Conservation (phyloP, 2,797 vertebrate species). For the Percopsis omiscomaycus region DNA sequence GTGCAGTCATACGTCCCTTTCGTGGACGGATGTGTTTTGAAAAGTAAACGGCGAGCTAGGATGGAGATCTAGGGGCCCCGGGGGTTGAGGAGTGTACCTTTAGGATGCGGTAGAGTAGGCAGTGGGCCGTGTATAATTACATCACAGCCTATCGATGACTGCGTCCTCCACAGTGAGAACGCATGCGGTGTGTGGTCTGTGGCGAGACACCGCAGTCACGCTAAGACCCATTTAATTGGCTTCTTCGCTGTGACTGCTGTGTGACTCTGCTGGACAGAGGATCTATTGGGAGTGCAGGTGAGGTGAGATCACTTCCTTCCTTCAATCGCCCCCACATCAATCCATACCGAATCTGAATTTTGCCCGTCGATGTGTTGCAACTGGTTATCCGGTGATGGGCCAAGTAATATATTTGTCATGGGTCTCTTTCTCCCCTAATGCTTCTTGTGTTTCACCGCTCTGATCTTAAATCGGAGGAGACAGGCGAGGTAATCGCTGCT, state of each 20-base stretch:
- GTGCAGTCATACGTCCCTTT: too few relatives aligned
- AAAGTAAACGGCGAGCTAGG: too few relatives aligned
- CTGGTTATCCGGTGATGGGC: constrained; percentile 1
- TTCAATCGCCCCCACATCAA: constrained; percentile 23
- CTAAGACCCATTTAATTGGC: constrained; percentile 32
- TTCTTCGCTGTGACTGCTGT: constrained; percentile 39
- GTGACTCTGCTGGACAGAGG: not conserved
- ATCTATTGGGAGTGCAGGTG: not conserved
- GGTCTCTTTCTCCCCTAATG: constrained; percentile 14
- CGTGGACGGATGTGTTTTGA: too few relatives aligned
- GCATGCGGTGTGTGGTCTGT: constrained; percentile 24
- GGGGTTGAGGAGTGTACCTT: too few relatives aligned
- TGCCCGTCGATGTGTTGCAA: constrained; percentile 1
- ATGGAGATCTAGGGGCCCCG: not conserved
- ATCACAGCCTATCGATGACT: not conserved
- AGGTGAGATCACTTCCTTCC: constrained; percentile 11
- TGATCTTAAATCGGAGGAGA: constrained; percentile 60
- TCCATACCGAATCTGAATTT: constrained; percentile 14
- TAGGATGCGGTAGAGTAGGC: not conserved
- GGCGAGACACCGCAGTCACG: constrained; percentile 38
- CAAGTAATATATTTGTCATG: constrained; percentile 20
- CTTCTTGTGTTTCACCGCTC: constrained; percentile 28
- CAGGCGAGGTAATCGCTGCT: constrained; percentile 57
- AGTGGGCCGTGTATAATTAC: not conserved
- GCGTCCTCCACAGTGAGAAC: constrained; percentile 7